phyloP scores from a whole-genome alignment of 2,888 invertebrate genomes.

The Pyrgus malvae region DNA sequence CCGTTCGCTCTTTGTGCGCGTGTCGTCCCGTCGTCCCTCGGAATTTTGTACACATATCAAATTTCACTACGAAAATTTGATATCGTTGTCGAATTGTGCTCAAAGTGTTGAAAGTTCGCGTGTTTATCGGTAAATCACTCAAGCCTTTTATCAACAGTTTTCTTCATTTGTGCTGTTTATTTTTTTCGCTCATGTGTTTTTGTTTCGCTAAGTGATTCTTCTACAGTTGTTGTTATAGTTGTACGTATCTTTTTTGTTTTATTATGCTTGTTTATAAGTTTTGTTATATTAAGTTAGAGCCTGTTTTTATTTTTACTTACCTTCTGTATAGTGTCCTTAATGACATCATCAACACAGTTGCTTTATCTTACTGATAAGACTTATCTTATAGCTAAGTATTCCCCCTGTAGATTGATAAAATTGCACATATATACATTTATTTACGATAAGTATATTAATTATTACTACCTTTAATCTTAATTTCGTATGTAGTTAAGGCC shows the following conservation, averaged over 20 bases:
- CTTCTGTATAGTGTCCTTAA: constrained; percentile 39
- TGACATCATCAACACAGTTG: constrained; percentile 72
- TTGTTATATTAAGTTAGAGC: constrained; percentile 36
- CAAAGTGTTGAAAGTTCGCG: constrained; percentile 66
- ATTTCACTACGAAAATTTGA: constrained; percentile 79
- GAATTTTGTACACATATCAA: constrained; percentile 75
- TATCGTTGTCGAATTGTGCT: constrained; percentile 74
- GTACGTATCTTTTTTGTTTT: constrained; percentile 58
- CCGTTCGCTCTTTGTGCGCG: constrained; percentile 40
- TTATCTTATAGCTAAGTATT: constrained; percentile 57
- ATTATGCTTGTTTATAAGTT: constrained; percentile 38
- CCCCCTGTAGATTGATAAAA: constrained; percentile 45
- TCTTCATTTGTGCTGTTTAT: constrained; percentile 41
- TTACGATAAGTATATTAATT: not conserved
- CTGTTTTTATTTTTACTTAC: constrained; percentile 40
- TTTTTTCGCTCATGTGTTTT: constrained; percentile 62
- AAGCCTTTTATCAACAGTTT: constrained; percentile 38
- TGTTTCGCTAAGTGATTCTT: constrained; percentile 62
- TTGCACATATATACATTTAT: constrained; percentile 53
- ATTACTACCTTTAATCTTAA: no score
- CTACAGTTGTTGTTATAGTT: constrained; percentile 58
- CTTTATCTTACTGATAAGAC: constrained; percentile 71
- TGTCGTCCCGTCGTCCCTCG: constrained; percentile 39
- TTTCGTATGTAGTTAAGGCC: no score
- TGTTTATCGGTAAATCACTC: constrained; percentile 57